Percentiles rank a stretch among this genome's conserved stretches.
phyloP scores from a whole-genome alignment of 2,113 vertebrate species.

The Varanus komodoensis region DNA sequence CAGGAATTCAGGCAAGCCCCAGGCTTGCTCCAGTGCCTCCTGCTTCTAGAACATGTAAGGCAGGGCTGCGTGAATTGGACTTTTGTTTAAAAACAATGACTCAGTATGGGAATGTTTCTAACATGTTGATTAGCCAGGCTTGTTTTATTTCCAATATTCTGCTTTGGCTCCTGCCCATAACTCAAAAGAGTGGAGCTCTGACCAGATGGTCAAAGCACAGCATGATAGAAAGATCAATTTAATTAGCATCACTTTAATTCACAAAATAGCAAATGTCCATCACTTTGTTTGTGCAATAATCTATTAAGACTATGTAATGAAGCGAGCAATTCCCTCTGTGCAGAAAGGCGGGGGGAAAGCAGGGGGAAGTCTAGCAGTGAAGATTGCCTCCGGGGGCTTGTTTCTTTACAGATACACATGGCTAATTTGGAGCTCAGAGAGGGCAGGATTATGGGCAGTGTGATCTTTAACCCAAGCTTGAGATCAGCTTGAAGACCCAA shows the following conservation, averaged over 20 bases:
- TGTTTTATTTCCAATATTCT: conserved; percentile 45
- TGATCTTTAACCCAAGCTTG: neutral
- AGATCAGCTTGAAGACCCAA: neutral
- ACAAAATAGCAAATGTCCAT: conserved; percentile 45
- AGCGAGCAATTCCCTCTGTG: conserved; percentile 54
- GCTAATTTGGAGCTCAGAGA: neutral
- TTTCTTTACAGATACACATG: conserved; percentile 19
- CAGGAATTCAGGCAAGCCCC: neutral
- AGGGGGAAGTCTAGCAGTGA: conserved; percentile 24
- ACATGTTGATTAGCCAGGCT: conserved; percentile 62
- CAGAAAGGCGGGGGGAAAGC: neutral
- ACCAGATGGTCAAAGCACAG: conserved; percentile 56
- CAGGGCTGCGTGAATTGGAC: conserved; percentile 11
- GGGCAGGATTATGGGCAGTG: neutral
- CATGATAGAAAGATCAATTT: conserved; percentile 50
- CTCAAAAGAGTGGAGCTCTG: conserved; percentile 57
- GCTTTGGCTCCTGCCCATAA: conserved; percentile 57
- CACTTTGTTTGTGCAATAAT: conserved; percentile 12
- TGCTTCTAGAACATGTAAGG: neutral
- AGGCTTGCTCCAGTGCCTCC: neutral
- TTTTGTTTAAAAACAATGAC: conserved; percentile 57
- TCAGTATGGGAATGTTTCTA: conserved; percentile 53
- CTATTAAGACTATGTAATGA: conserved; percentile 42
- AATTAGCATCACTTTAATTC: conserved; percentile 37
- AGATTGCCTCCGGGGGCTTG: conserved; percentile 1